phyloP scores from a whole-genome alignment of 2,113 vertebrate species.

The Circaetus gallicus region DNA sequence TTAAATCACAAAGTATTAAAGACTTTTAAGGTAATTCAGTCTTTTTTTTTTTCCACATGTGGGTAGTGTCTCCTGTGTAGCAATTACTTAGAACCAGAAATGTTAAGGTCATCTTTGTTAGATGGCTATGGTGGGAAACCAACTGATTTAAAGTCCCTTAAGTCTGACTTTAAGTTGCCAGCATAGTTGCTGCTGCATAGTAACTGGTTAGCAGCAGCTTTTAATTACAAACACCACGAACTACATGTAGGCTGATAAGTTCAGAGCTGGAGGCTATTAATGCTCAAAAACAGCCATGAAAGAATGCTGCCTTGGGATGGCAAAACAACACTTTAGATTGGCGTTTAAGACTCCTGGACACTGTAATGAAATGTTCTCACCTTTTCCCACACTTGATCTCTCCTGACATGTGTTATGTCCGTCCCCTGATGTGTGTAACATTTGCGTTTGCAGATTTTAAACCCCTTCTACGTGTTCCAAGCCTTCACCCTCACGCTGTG shows the following conservation, averaged over 20 bases:
- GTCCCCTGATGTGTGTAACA: background rate
- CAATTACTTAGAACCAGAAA: background rate
- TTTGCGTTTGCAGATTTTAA: slow-evolving; percentile 66
- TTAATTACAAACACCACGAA: background rate
- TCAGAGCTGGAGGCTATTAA: background rate
- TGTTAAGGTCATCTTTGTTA: background rate
- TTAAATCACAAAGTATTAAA: background rate
- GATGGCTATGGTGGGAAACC: background rate
- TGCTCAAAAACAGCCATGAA: background rate
- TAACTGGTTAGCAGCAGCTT: background rate
- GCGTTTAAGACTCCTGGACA: background rate
- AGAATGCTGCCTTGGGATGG: background rate
- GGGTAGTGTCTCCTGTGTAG: background rate
- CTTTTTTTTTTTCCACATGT: too few species aligned
- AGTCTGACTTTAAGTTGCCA: background rate
- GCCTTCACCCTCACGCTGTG: slow-evolving; percentile 70
- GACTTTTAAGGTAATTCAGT: background rate
- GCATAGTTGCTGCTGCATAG: background rate
- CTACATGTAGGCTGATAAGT: background rate
- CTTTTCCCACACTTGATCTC: background rate
- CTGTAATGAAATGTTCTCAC: background rate
- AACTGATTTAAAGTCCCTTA: background rate
- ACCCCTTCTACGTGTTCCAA: slow-evolving; percentile 75
- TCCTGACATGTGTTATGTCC: background rate
- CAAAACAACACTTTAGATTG: background rate